phyloP scores from a whole-genome alignment of 2,113 vertebrate genomes.

The Bubo scandiacus region DNA sequence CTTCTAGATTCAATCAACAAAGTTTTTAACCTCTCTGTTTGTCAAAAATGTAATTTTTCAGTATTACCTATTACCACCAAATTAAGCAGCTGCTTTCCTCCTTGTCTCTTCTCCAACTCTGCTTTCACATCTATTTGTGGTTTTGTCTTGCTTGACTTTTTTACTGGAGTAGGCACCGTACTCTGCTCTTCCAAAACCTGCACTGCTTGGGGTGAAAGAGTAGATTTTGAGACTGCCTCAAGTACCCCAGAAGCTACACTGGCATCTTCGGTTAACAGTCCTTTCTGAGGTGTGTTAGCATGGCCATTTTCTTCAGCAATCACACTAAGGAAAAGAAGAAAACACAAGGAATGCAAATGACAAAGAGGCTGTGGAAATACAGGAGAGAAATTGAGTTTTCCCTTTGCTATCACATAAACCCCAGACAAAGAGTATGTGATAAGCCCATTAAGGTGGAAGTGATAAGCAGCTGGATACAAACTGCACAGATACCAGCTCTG shows the following conservation, averaged over 20 bases:
- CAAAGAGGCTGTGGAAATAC: background rate
- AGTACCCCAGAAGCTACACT: background rate
- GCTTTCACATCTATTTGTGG: constrained; percentile 88
- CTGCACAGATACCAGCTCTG: background rate
- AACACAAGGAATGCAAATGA: constrained; percentile 11
- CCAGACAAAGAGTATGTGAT: background rate
- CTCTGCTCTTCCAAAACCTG: constrained; percentile 77
- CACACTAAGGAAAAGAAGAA: constrained; percentile 58
- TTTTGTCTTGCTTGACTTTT: constrained; percentile 83
- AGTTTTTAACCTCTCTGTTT: background rate
- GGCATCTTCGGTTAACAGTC: constrained; percentile 70
- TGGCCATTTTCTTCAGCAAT: constrained; percentile 82
- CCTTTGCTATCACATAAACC: background rate
- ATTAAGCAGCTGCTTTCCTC: constrained; percentile 93
- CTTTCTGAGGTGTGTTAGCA: constrained; percentile 67
- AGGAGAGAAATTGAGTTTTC: background rate
- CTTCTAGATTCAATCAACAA: background rate
- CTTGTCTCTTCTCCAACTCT: constrained; percentile 94
- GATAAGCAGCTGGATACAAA: constrained; percentile 35
- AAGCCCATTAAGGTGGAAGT: constrained; percentile 21
- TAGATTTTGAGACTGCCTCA: constrained; percentile 72
- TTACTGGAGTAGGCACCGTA: constrained; percentile 68
- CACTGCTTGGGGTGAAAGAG: constrained; percentile 24
- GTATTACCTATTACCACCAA: constrained; percentile 93
- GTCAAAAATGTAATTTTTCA: background rate